These are phyloP conservation scores for Bombus confusus DNA, from an alignment of 1,140 invertebrate genomes.

Conservation along the genomic window DNA sequence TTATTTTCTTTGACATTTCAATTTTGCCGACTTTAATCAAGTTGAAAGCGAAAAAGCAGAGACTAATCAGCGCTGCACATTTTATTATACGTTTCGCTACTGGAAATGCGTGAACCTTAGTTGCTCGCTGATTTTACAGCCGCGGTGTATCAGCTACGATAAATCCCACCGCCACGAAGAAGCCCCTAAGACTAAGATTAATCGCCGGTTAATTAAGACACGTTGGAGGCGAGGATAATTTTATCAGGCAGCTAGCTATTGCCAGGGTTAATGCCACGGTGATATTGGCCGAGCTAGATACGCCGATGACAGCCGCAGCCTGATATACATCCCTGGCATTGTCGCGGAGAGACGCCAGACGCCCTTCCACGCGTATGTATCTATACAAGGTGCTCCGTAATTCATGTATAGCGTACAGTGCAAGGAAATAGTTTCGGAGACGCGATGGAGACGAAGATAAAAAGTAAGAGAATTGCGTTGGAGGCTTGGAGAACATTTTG, in stretches of 20 bases:
- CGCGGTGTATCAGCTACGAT: background rate
- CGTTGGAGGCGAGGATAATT: conserved; percentile 19
- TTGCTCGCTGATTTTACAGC: background rate
- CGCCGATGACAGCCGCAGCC: conserved; percentile 47
- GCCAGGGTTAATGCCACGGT: conserved; percentile 40
- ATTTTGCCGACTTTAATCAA: too few species aligned
- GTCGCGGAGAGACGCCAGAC: conserved; percentile 26
- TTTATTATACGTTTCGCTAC: too few species aligned
- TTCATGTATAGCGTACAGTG: background rate
- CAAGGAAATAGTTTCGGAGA: background rate
- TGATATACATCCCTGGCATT: conserved; percentile 56
- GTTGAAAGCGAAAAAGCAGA: too few species aligned
- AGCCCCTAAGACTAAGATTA: conserved; percentile 14
- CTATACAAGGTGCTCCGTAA: conserved; percentile 18
- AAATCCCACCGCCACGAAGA: background rate
- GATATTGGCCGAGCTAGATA: conserved; percentile 27
- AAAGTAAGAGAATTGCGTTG: background rate
- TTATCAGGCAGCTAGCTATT: background rate
- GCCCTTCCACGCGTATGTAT: conserved; percentile 3
- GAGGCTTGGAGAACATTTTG: background rate
- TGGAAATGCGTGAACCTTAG: background rate
- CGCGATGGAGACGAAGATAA: background rate
- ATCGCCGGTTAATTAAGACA: conserved; percentile 32
- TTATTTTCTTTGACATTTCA: too few species aligned
- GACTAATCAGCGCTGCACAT: too few species aligned